Evolutionary conservation across 2,888 invertebrate genomes (phyloP), one percentile per base, ranked within the genome.

Genomic region (Petrolisthes cinctipes): DNA sequence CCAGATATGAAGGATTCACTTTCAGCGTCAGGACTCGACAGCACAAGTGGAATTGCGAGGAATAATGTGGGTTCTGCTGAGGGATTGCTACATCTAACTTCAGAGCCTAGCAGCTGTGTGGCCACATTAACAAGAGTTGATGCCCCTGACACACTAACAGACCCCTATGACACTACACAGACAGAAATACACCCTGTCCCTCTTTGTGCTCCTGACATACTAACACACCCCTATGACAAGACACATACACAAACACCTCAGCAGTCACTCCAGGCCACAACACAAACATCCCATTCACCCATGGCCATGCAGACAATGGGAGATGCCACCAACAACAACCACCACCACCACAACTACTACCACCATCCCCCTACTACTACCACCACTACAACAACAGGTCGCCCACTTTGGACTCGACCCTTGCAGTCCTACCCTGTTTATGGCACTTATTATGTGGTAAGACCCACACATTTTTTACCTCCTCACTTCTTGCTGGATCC

Each of bases 381-480:
- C 71, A 71, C 71, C 71, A 56, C 79, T n/a, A 51, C 53, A 23
- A 76, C 51, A 17, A n/a, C 79, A 56, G 79, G 54, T n/a, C 14
- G 23, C 54, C 37, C n/a, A 75, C 83, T 75, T 56, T 88, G 87
- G 87, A 83, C 75, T 66, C 80, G 81, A 75, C 81, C 79, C 71
- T 84, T 81, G 81, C 75, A 84, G 11, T 81, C 87, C 73, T 84
- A 88, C 81, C 87, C 87, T 37, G 87, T 88, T n/a, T 84, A 75
- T 88, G 87, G 87, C 87, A 71, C 87, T 56, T 83, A 75, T 57
- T 83, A 56, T 57, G 84, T 88, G 87, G 87, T 88, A 88, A 88
- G 87, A 88, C 87, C 87, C 87, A 88, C 87, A 83, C 87, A 84
- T 88, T 84, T 84, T 84, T 84, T 83, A 53, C 86, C 80, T 84